Evolutionary conservation across 2,888 invertebrate genomes (phyloP).

Genomic region (Tortricodes alternella): DNA sequence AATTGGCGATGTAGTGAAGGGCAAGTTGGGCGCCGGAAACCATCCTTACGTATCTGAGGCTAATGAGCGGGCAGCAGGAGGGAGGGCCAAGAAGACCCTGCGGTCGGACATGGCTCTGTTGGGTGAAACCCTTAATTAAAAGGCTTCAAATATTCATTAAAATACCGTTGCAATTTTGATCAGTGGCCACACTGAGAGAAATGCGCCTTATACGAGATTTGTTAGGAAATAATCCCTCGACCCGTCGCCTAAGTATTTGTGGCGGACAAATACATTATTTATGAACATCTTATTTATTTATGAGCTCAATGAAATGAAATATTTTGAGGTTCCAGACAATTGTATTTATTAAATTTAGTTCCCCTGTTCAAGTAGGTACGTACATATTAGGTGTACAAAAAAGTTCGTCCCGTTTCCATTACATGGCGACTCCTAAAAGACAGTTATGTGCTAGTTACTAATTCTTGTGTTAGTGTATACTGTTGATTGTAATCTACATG

Average conservation of each 20-base stretch:
- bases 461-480: too few relatives aligned
- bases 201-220: background rate
- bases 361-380: constrained; percentile 11
- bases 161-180: constrained; percentile 2
- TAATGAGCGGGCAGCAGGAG: constrained; percentile 15
- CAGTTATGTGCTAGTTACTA: too few relatives aligned
- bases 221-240: background rate
- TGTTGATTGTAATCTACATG: too few relatives aligned
- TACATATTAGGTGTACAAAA: constrained; percentile 1
- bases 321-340: constrained; percentile 38
- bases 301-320: constrained; percentile 33
- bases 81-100: background rate
- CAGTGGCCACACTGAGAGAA: too few relatives aligned
- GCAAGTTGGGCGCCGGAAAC: constrained; percentile 12
- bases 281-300: constrained; percentile 39
- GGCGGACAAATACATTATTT: constrained; percentile 57
- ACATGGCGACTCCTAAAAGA: too few relatives aligned
- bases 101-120: constrained; percentile 3
- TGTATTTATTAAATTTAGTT: constrained; percentile 33
- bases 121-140: constrained; percentile 11
- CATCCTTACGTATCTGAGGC: constrained; percentile 19
- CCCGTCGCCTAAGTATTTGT: constrained; percentile 39
- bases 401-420: too few relatives aligned
- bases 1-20: constrained; percentile 11
- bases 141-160: constrained; percentile 3